Evolutionary conservation across 2,113 vertebrate genomes (phyloP), one percentile per base, ranked within the genome.

Genomic region (Struthio camelus): DNA sequence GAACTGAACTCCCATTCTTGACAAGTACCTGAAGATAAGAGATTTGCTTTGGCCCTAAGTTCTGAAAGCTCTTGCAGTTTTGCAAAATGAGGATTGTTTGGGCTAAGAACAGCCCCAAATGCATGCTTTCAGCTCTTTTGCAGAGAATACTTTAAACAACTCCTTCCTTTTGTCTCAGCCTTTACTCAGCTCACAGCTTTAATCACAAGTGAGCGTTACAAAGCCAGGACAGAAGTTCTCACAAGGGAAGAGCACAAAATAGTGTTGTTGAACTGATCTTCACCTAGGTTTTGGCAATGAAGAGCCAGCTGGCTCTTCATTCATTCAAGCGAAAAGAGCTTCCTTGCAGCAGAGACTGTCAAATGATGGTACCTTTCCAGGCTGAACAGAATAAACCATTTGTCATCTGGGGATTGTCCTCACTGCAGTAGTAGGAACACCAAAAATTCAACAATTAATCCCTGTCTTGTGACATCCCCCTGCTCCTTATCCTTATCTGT

Each of bases 181-280:
- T 70, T 90, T 96, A 56, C 73, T 61, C 62, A 72, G 32, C n/a
- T 94, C 86, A 53, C 61, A 85, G 87, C 38, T 85, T 79, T 94
- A 93, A 72, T 69, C 32, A 28, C 16, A 79, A 85, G 32, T 34
- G n/a, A 87, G 30, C 6, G 17, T 34, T 32, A 34, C 56, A 65
- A 65, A 65, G 36, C n/a, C 30, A 34, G 66, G 78, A 81, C 42
- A 72, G 36, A 25, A 71, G 48, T 73, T 77, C 71, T 91, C 13
- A 25, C 1, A 1, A 80, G 42, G 23, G 15, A 77, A 91, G 71
- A 81, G 22, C 32, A 59, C 3, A 32, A 62, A 78, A 65, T 54
- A 50, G 14, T 2, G 14, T 32, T 96, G 90, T 76, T 20, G 85
- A 94, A 44, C 24, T 2, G 0, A 56, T 87, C 46, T 72, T 94